These are phyloP conservation scores for Microcebus lehilahytsara DNA, from an alignment of 2,113 vertebrate genomes.

Conservation along the genomic window DNA sequence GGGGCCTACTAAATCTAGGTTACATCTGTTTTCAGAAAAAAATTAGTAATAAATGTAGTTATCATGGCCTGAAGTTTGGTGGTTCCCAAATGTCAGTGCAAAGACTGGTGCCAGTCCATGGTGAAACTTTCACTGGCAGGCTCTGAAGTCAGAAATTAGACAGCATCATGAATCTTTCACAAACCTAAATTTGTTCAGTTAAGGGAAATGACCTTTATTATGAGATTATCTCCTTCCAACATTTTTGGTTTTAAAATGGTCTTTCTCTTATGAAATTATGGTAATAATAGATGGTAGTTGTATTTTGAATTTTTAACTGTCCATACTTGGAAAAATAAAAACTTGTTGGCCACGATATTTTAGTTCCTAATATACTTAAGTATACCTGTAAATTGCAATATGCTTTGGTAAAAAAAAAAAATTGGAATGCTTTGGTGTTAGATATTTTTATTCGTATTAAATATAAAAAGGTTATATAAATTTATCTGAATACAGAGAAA, in stretches of 20 bases:
- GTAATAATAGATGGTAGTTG: not conserved
- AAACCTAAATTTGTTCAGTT: slow-evolving; percentile 7
- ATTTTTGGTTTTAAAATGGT: slow-evolving; percentile 23
- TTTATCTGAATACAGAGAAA: not conserved
- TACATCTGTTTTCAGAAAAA: slow-evolving; percentile 22
- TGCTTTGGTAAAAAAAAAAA: not conserved
- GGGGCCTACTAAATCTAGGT: not conserved
- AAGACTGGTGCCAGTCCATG: not conserved
- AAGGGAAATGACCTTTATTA: not conserved
- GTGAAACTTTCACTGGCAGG: not conserved
- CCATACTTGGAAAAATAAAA: not conserved
- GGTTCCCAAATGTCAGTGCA: not conserved
- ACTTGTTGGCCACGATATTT: not conserved
- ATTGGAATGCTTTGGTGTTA: not conserved
- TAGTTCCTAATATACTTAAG: not conserved
- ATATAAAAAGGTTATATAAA: not conserved
- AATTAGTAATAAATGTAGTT: not conserved
- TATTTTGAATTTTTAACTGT: slow-evolving; percentile 6
- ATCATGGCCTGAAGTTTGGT: not conserved
- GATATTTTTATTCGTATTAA: not conserved
- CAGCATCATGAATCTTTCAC: not conserved
- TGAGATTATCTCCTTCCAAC: not conserved
- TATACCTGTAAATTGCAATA: not conserved
- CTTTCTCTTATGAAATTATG: not conserved
- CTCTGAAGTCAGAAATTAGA: slow-evolving; percentile 39